phyloP scores from a whole-genome alignment of 2,888 invertebrate genomes.

The Platerodrilus igneus region DNA sequence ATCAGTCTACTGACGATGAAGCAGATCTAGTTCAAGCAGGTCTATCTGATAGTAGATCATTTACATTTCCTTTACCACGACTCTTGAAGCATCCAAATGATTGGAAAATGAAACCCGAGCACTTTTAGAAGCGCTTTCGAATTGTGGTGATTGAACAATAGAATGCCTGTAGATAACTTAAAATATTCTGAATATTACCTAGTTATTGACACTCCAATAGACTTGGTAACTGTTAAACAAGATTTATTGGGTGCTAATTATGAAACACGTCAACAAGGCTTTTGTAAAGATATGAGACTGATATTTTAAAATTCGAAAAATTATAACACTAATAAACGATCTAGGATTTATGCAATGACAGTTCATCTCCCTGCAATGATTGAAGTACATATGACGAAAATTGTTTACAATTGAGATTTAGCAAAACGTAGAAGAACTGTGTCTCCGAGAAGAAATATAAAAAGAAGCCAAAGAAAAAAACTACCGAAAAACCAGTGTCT shows the following conservation, averaged over 20 bases:
- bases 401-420: no score
- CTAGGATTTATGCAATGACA: constrained; percentile 90
- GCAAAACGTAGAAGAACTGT: no score
- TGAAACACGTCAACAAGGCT: constrained; percentile 65
- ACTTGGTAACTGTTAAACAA: constrained; percentile 73
- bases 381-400: constrained; percentile 77
- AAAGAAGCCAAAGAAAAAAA: no score
- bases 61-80: constrained; percentile 35
- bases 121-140: constrained; percentile 68
- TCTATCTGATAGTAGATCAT: constrained; percentile 52
- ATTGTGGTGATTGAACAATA: constrained; percentile 75
- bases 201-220: constrained; percentile 83
- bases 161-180: constrained; percentile 73
- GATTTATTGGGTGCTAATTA: constrained; percentile 69
- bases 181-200: constrained; percentile 81
- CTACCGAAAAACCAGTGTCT: no score
- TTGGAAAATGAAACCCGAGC: constrained; percentile 59
- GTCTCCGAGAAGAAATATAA: no score
- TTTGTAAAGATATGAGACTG: constrained; percentile 78
- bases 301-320: constrained; percentile 87
- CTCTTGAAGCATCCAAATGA: constrained; percentile 43
- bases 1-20: constrained; percentile 73
- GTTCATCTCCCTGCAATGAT: constrained; percentile 81
- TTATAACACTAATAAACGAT: constrained; percentile 83
- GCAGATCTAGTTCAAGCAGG: constrained; percentile 52